Base-by-base conservation (phyloP, 2,113 vertebrate species). In the Pluvianellus socialis region DNA sequence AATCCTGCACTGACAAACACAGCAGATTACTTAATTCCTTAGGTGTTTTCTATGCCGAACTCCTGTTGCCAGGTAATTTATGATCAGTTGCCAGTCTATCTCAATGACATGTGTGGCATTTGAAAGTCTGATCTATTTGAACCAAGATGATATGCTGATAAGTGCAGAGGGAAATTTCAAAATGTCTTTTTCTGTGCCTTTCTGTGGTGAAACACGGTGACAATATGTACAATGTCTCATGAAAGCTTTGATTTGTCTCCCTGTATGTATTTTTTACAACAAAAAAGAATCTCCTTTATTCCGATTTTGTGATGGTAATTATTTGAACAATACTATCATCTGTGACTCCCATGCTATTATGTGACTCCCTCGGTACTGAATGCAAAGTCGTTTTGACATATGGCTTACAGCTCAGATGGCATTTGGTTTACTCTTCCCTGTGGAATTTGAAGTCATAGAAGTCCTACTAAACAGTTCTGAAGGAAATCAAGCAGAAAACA, bases 341-440 rank as follows among this genome's bases (percentile, higher is more conserved):
- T 79, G 9, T 74, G 90, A 85, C 27, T 95, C 76, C 52, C 16
- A 53, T 72, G 33, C 8, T 79, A 28, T 72, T 68, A 67, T 12
- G 28, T 53, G 55, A 53, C 20, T 92, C 38, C 42, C 77, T 82
- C 32, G 14, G 15, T 73, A 81, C 3, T 90, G 26, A 79, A 62
- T 19, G 12, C 22, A 90, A 96, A 93, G 55, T 52, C 18, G 0
- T 90, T 97, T 88, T 80, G 33, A 91, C 70, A 77, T 68, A 84
- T 21, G 55, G 53, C 49, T 96, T 93, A 86, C 65, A 70, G 56
- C n/a, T 92, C 56, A 80, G 24, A 66, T 70, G 66, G 22, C 55
- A 87, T 94, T 97, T 94, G 55, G 62, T 97, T 97, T 94, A 79
- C 11, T 61, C 38, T 82, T 96, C 87, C 65, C 65, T 73, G 10